These are phyloP conservation scores for Tribolium freemani DNA, from an alignment of 2,888 invertebrate species.

Conservation along the genomic window DNA sequence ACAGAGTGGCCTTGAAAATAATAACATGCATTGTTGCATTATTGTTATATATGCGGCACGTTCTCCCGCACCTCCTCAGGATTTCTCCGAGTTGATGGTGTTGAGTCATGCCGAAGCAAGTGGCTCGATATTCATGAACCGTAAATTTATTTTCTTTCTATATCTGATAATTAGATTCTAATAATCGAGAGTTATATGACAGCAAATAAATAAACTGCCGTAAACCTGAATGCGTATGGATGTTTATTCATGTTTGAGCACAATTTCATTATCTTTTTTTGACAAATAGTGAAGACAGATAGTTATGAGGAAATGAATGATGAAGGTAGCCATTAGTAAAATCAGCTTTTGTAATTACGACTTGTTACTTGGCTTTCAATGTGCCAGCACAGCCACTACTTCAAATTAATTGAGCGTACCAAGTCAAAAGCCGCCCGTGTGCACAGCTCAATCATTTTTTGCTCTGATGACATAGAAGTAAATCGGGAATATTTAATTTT, in stretches of 20 bases:
- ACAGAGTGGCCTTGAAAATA: slow-evolving; percentile 30
- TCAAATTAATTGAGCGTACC: too few relatives aligned
- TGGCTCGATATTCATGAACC: slow-evolving; percentile 4
- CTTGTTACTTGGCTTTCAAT: too few relatives aligned
- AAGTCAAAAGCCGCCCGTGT: too few relatives aligned
- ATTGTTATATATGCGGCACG: slow-evolving; percentile 32
- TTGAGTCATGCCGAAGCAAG: slow-evolving; percentile 24
- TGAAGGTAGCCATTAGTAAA: neutral
- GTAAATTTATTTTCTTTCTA: slow-evolving; percentile 4
- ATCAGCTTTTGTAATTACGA: neutral
- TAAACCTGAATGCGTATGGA: neutral
- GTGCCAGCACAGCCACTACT: too few relatives aligned
- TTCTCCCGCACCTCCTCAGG: slow-evolving; percentile 36
- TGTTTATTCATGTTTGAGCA: neutral
- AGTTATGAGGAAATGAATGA: neutral
- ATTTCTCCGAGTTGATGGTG: slow-evolving; percentile 25
- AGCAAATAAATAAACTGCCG: neutral
- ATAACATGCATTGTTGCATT: slow-evolving; percentile 29
- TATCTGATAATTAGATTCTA: neutral
- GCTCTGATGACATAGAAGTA: too few relatives aligned
- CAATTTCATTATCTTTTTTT: neutral
- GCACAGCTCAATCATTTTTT: too few relatives aligned
- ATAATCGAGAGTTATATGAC: neutral
- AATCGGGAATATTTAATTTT: too few relatives aligned
- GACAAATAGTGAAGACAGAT: neutral